These are phyloP conservation scores for Caenorhabditis doughertyi DNA, from an alignment of 2,888 invertebrate genomes.

Conservation along the genomic window DNA sequence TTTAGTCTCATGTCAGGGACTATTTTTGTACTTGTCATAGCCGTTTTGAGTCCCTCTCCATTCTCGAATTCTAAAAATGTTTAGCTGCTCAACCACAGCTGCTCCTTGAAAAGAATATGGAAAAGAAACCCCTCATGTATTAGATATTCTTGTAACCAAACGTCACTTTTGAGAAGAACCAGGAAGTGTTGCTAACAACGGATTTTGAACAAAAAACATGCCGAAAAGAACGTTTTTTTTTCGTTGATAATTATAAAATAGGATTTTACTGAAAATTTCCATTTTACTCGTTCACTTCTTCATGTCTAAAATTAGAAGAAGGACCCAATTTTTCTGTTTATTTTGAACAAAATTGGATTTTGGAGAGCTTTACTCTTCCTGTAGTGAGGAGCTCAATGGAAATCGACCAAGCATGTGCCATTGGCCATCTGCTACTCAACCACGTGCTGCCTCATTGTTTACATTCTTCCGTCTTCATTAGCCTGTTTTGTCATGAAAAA, in stretches of 20 bases:
- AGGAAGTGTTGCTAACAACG: neutral
- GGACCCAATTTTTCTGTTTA: neutral
- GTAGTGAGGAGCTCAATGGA: neutral
- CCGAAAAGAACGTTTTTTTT: too few species aligned
- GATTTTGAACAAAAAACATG: neutral
- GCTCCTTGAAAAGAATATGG: neutral
- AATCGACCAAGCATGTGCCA: neutral
- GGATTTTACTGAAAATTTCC: too few species aligned
- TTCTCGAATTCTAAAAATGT: neutral
- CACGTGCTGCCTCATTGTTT: neutral
- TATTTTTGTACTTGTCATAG: neutral
- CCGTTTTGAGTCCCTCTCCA: neutral
- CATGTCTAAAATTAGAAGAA: too few species aligned
- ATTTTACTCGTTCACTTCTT: too few species aligned
- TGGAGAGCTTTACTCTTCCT: neutral
- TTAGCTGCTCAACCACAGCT: neutral
- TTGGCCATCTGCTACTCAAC: slow-evolving; percentile 7
- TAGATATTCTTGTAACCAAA: neutral
- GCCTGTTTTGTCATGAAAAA: neutral
- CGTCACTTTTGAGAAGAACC: neutral
- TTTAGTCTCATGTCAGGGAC: too few species aligned
- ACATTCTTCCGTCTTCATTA: neutral
- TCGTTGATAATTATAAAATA: too few species aligned
- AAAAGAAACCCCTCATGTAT: slow-evolving; percentile 16
- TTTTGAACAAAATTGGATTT: neutral